These are phyloP conservation scores for Castor canadensis DNA, from an alignment of 2,113 vertebrate genomes.

Conservation along the genomic window DNA sequence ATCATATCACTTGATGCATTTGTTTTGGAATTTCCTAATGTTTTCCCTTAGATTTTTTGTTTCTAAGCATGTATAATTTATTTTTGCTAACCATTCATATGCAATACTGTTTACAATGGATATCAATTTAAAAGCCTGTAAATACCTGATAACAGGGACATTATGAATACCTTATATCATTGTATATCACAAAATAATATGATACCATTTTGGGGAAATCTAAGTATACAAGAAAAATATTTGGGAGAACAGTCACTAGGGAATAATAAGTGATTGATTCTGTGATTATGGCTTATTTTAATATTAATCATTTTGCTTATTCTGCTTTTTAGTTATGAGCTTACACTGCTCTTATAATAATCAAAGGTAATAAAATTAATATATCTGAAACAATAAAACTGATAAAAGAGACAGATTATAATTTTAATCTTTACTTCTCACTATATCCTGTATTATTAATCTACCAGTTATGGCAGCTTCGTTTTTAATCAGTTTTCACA, in stretches of 20 bases:
- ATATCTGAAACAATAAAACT: background rate
- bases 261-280: background rate
- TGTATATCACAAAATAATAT: background rate
- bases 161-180: background rate
- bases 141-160: background rate
- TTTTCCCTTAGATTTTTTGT: background rate
- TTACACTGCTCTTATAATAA: background rate
- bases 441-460: background rate
- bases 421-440: background rate
- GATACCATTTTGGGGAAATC: background rate
- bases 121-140: background rate
- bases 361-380: background rate
- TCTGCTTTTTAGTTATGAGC: background rate
- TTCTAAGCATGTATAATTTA: background rate
- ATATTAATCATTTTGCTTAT: conserved; percentile 8
- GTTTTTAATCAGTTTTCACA: conserved; percentile 25
- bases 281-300: background rate
- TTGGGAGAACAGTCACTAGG: background rate
- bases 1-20: background rate
- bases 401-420: background rate
- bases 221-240: conserved; percentile 21
- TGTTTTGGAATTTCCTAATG: background rate
- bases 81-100: background rate
- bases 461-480: background rate
- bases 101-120: background rate